These are phyloP conservation scores for Mormyrus hasselquistii DNA, from an alignment of 2,797 vertebrate species.

Conservation along the genomic window DNA sequence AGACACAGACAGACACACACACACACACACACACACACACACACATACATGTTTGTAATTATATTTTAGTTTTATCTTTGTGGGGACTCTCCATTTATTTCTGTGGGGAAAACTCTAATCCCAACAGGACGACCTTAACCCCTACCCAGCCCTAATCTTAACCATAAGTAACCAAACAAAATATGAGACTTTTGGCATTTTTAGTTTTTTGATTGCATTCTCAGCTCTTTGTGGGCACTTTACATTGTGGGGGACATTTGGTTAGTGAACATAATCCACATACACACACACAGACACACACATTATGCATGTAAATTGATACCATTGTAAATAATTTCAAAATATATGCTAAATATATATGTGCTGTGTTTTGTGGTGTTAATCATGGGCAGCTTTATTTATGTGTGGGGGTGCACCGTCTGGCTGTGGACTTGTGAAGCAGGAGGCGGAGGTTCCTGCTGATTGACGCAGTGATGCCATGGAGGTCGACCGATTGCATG, in stretches of 20 bases:
- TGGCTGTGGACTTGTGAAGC: background rate
- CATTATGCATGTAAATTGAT: background rate
- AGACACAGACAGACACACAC: background rate
- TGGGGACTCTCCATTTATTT: too few relatives aligned
- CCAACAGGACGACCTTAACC: too few relatives aligned
- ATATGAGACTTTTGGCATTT: background rate
- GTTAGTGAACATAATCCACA: background rate
- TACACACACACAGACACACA: background rate
- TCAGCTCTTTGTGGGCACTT: background rate
- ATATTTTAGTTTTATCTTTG: too few relatives aligned
- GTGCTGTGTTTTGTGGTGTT: background rate
- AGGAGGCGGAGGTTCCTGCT: background rate
- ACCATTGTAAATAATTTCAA: background rate
- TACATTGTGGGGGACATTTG: background rate
- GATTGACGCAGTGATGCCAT: background rate
- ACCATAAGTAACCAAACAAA: background rate
- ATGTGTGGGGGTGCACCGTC: background rate
- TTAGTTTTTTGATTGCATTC: background rate
- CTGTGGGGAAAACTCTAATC: too few relatives aligned
- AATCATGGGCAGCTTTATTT: background rate
- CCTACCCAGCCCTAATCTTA: background rate
- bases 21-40: background rate
- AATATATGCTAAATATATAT: background rate
- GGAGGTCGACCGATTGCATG: background rate
- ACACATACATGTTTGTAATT: background rate